Conservation (phyloP, 1,140 invertebrate species). For the Bombus affinis region DNA sequence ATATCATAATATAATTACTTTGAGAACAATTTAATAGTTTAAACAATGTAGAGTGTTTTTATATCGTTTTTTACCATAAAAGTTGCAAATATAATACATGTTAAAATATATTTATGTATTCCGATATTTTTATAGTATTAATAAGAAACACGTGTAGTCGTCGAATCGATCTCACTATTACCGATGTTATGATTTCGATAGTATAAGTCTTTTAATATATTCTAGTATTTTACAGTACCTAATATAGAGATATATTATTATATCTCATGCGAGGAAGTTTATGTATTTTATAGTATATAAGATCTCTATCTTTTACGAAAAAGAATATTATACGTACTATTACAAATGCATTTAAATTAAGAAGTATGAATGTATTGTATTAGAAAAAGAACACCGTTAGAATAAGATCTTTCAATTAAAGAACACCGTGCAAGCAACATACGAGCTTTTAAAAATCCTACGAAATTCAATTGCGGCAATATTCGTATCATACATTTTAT, state of each 20-base stretch:
- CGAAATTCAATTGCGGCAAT: neutral
- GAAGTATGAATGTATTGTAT: neutral
- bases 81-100: neutral
- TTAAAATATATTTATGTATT: constrained; percentile 14
- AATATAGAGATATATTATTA: constrained; percentile 25
- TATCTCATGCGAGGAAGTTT: neutral
- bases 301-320: neutral
- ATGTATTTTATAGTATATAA: constrained; percentile 11
- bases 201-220: constrained; percentile 19
- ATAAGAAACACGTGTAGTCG: constrained; percentile 11
- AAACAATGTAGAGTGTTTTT: neutral
- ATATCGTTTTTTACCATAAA: constrained; percentile 3
- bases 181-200: constrained; percentile 37
- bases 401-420: neutral
- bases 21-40: constrained; percentile 10
- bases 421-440: neutral
- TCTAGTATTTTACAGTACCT: constrained; percentile 31
- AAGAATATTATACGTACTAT: neutral
- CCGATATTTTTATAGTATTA: constrained; percentile 26
- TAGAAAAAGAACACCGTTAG: neutral
- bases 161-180: constrained; percentile 63
- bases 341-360: neutral
- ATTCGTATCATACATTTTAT: neutral
- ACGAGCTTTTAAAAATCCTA: neutral
- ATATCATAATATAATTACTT: neutral